Evolutionary conservation across 2,113 vertebrate species (phyloP).

Genomic region (Vulpes lagopus): DNA sequence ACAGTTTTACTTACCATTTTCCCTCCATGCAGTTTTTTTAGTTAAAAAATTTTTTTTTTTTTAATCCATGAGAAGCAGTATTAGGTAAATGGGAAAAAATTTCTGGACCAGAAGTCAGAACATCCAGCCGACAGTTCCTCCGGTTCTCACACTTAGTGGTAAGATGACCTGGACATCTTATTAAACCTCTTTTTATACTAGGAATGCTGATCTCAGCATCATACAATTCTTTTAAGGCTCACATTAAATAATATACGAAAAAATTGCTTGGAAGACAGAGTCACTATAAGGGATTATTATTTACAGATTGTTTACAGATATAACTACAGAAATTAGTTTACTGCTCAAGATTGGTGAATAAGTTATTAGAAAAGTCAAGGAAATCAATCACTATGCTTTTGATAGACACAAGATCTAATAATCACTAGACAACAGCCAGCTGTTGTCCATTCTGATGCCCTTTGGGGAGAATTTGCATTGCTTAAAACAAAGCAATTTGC

Average conservation of each 20-base stretch:
- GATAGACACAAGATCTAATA: background rate
- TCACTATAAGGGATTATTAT: background rate
- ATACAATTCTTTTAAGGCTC: background rate
- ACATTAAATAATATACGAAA: background rate
- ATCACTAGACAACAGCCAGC: background rate
- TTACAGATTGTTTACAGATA: background rate
- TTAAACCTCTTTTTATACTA: background rate
- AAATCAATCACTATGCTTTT: background rate
- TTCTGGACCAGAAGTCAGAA: slow-evolving; percentile 8
- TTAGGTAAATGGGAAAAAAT: background rate
- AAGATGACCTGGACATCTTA: background rate
- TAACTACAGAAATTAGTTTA: slow-evolving; percentile 6
- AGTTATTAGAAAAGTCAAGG: background rate
- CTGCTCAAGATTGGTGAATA: slow-evolving; percentile 1
- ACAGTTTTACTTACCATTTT: background rate
- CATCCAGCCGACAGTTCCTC: background rate
- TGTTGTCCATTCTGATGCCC: background rate
- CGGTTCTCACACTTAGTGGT: background rate
- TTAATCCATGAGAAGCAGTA: background rate
- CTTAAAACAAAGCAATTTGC: background rate
- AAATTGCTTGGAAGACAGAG: background rate
- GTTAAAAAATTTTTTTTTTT: background rate
- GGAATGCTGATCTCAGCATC: background rate
- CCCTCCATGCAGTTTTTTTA: background rate
- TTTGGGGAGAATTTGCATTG: background rate